Conservation (phyloP, 1,140 invertebrate genomes). For the Caligus rogercresseyi region DNA sequence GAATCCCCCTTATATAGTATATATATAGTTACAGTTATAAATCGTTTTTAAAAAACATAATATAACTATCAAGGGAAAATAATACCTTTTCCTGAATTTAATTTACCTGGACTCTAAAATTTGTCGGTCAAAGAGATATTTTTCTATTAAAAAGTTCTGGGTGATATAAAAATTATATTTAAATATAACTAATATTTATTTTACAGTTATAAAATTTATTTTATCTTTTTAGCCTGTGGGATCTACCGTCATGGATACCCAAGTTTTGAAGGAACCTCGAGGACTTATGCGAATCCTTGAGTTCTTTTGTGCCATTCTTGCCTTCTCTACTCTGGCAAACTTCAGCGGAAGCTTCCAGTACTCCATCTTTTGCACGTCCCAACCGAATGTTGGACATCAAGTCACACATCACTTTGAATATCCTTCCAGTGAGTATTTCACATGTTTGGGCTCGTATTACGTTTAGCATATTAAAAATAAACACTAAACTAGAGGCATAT, state of each 20-base stretch:
- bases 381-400: conserved; percentile 12
- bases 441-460: background rate
- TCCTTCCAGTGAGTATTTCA: conserved; percentile 25
- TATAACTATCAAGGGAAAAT: too few species aligned
- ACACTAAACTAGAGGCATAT: background rate
- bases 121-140: too few species aligned
- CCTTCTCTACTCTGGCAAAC: conserved; percentile 38
- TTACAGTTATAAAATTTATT: background rate
- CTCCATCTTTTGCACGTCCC: conserved; percentile 24
- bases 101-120: too few species aligned
- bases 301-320: conserved; percentile 41
- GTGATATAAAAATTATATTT: too few species aligned
- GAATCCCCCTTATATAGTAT: too few species aligned
- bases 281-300: conserved; percentile 41
- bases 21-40: too few species aligned
- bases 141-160: too few species aligned
- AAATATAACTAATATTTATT: background rate
- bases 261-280: conserved; percentile 38
- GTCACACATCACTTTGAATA: conserved; percentile 26
- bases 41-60: too few species aligned
- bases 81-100: too few species aligned
- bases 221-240: conserved; percentile 6
- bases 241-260: conserved; percentile 29
- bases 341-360: conserved; percentile 29
- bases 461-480: background rate